Base-by-base conservation (phyloP, 2,888 invertebrate species). In the Trachelus troglodyta region DNA sequence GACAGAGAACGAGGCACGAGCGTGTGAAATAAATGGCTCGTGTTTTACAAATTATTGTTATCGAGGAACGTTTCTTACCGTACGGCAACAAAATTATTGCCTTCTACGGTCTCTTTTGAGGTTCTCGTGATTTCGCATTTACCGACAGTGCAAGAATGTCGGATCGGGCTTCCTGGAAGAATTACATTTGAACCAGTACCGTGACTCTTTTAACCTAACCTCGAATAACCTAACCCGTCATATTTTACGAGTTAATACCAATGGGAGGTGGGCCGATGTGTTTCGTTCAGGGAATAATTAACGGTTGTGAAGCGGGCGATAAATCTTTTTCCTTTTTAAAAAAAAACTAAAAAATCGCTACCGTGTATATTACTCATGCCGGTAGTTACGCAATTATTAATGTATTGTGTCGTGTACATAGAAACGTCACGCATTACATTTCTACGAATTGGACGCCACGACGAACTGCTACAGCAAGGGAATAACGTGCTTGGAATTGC, bases 1-100 rank as follows among this genome's bases (percentile, higher is more conserved):
- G 2, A 56, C 40, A 56, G 6, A 12, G 15, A 15, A 15, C 15
- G 23, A 4, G 40, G 23, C 40, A 56, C 40, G 40, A 23, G 40
- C 40, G 40, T 56, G 40, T 23, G 23, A 56, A 23, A 56, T 15
- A 9, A 40, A 56, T 56, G 23, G 23, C 40, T 0, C 6, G 40
- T 30, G 31, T n/a, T 74, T 74, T 15, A 30, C 74, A 34, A 34
- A 74, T 74, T 34, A 34, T 74, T 74, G 74, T 74, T 35, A 74
- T 74, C 34, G 23, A 34, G 12, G 35, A 35, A 34, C 74, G 15
- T 74, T 74, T 34, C 71, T 12, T 34, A 23, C 1, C 40, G 23
- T 23, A 6, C 40, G 4, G 9, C 40, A 56, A 56, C 40, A 6
- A 56, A 56, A 15, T 56, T 56, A 56, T 56, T 56, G 40, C 15